Conservation (phyloP, 2,888 invertebrate genomes). For the Synanthedon tipuliformis region DNA sequence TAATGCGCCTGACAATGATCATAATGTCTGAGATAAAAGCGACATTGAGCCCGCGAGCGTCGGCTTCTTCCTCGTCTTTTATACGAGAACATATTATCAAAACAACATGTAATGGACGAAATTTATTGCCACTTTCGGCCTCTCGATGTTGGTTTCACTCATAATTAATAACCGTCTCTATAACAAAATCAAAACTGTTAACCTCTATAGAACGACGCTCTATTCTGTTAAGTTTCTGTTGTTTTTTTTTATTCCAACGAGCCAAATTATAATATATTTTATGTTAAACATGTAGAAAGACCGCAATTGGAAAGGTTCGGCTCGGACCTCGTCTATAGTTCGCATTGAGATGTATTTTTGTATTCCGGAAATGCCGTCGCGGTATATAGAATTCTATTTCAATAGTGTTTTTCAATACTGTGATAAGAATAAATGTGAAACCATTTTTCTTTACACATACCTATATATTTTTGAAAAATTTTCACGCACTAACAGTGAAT, state of each 20-base stretch:
- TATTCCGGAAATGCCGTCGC: constrained; percentile 31
- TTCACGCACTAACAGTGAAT: too few relatives aligned
- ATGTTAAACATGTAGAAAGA: constrained; percentile 30
- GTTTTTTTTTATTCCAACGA: too few relatives aligned
- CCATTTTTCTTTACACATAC: too few relatives aligned
- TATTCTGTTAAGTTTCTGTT: too few relatives aligned
- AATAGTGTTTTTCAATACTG: background rate
- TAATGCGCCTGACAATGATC: background rate
- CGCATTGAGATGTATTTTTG: constrained; percentile 1
- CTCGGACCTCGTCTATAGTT: constrained; percentile 6
- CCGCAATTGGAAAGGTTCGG: constrained; percentile 21
- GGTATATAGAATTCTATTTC: constrained; percentile 16
- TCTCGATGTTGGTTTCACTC: background rate
- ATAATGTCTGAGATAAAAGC: background rate
- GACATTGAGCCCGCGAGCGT: background rate
- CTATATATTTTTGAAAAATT: too few relatives aligned
- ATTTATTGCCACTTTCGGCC: background rate
- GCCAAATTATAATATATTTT: constrained; percentile 11
- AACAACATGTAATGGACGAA: background rate
- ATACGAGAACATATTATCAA: background rate
- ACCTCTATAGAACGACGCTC: too few relatives aligned
- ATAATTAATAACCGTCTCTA: background rate
- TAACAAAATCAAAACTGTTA: too few relatives aligned
- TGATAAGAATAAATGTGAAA: background rate
- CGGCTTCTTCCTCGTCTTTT: background rate